phyloP scores from a whole-genome alignment of 2,888 invertebrate species.

The Hylaea fasciaria region DNA sequence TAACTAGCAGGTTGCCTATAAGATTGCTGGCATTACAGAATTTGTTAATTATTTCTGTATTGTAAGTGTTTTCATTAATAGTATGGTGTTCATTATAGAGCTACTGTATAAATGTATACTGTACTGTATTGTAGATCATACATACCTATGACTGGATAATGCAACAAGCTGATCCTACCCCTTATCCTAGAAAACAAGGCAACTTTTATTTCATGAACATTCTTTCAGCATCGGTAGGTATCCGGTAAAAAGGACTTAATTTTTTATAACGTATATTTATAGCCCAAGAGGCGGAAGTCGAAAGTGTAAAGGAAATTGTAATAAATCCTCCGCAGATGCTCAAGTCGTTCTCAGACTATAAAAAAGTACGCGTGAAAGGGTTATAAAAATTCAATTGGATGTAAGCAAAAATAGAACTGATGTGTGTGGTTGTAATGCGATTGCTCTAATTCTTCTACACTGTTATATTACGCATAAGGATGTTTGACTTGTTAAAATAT shows the following conservation, averaged over 20 bases:
- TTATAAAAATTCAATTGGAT: slow-evolving; percentile 68
- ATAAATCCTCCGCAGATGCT: slow-evolving; percentile 81
- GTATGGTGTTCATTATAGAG: too few relatives aligned
- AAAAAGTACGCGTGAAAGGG: slow-evolving; percentile 72
- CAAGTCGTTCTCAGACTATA: slow-evolving; percentile 76
- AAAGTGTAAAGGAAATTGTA: slow-evolving; percentile 78
- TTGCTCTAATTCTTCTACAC: background rate
- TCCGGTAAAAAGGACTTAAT: slow-evolving; percentile 64
- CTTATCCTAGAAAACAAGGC: background rate
- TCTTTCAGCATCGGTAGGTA: slow-evolving; percentile 56
- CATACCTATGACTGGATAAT: too few relatives aligned
- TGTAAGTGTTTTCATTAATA: too few relatives aligned
- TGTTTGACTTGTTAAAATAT: too few relatives aligned
- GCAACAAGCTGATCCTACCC: too few relatives aligned
- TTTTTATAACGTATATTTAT: slow-evolving; percentile 75
- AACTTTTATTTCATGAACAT: slow-evolving; percentile 15
- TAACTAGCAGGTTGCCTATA: too few relatives aligned
- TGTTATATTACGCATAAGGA: background rate
- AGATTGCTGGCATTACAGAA: too few relatives aligned
- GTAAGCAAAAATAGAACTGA: slow-evolving; percentile 63
- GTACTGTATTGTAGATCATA: too few relatives aligned
- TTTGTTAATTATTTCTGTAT: too few relatives aligned
- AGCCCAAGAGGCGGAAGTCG: slow-evolving; percentile 72
- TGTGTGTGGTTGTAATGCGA: slow-evolving; percentile 10
- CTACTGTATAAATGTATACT: too few relatives aligned